Conservation (phyloP, 2,797 vertebrate species). For the Menidia menidia region DNA sequence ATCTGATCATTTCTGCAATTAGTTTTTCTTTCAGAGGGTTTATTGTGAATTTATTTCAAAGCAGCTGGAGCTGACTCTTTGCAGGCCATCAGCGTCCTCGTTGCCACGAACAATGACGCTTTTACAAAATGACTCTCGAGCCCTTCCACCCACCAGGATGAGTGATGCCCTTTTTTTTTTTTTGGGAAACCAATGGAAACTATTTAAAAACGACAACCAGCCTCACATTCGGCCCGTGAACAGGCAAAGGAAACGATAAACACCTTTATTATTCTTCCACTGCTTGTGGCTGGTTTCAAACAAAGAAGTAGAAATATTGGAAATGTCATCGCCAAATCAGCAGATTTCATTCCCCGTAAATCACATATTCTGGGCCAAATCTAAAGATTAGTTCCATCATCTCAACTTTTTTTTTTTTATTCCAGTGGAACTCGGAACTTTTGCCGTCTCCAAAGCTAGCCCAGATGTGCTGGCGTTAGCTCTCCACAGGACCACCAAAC, state of each 20-base stretch:
- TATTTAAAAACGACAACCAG: conserved; percentile 37
- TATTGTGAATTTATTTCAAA: conserved; percentile 26
- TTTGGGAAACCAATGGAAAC: conserved; percentile 13
- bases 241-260: neutral
- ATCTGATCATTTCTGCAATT: conserved; percentile 55
- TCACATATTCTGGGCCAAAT: neutral
- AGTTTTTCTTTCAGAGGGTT: conserved; percentile 31
- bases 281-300: neutral
- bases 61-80: conserved; percentile 26
- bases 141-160: conserved; percentile 38
- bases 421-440: neutral
- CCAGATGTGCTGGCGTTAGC: neutral
- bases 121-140: conserved; percentile 31
- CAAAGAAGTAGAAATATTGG: neutral
- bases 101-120: conserved; percentile 40
- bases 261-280: neutral
- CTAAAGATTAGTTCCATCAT: neutral
- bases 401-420: neutral
- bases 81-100: conserved; percentile 25
- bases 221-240: neutral
- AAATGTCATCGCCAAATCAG: neutral
- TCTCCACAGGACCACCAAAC: neutral
- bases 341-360: neutral
- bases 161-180: conserved; percentile 17
- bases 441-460: neutral